Base-by-base conservation (phyloP, 2,113 vertebrate genomes). In the Myotis davidii region DNA sequence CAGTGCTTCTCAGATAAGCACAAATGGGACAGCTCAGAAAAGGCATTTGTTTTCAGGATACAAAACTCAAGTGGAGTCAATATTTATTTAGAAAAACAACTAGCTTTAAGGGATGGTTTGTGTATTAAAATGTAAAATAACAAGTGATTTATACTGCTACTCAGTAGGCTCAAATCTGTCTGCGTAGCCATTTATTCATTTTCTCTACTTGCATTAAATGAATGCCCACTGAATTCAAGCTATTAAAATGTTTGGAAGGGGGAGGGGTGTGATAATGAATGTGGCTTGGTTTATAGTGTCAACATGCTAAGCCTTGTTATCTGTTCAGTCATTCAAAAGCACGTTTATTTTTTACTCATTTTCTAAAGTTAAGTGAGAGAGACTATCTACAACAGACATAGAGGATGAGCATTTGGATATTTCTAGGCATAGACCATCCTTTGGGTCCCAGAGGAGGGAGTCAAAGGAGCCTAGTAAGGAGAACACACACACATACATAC, bases 51-150 rank as follows among this genome's bases (percentile, higher is more conserved):
- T 88, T 85, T 94, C 65, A 87, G 79, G 65, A 67, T 54, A 5
- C 32, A 9, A 29, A 85, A 48, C 11, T 54, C 91, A 73, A 64
- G 29, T 27, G 21, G 10, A 85, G 59, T 64, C 50, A 37, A 48
- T 76, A 72, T 76, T 94, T 90, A 89, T 50, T 90, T 61, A 78
- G 29, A 10, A 39, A 94, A 82, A 45, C 25, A 84, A 39, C 23
- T 37, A 50, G 70, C 56, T 81, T 9, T 45, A 85, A 94, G 72
- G 64, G 64, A 93, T 34, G 48, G 45, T 65, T 81, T 87, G 25
- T 21, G 9, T 11, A 78, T 76, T 65, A 94, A 94, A 85, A 85
- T 69, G 32, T 54, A 90, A 91, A 94, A 34, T 48, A 65, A 59
- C 29, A 64, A 61, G 23, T 59, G 69, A 77, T 59, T 72, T 86